Evolutionary conservation across 2,888 invertebrate species (phyloP).

Genomic region (Drosophila villosipedis): DNA sequence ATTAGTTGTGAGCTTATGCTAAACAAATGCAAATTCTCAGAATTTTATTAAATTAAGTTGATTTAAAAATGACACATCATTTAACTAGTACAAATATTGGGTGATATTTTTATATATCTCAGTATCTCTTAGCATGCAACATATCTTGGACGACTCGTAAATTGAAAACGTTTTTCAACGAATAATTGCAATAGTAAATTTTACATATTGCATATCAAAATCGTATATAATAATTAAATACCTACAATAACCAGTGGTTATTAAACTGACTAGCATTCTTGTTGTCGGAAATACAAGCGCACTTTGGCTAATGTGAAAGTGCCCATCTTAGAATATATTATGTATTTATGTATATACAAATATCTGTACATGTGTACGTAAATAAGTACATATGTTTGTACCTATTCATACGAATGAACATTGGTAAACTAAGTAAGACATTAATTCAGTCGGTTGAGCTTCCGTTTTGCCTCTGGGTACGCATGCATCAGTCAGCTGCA

Average conservation of each 20-base stretch:
- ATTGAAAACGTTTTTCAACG: neutral
- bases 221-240: neutral
- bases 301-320: constrained; percentile 35
- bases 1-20: constrained; percentile 67
- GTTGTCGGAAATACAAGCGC: constrained; percentile 52
- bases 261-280: constrained; percentile 12
- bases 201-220: neutral
- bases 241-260: neutral
- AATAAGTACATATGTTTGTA: constrained; percentile 3
- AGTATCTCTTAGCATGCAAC: neutral
- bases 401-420: constrained; percentile 20
- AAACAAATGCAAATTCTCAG: constrained; percentile 17
- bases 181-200: neutral
- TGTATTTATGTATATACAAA: neutral
- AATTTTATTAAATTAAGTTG: neutral
- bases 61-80: neutral
- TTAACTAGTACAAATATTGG: too few relatives aligned
- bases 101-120: neutral
- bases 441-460: constrained; percentile 61
- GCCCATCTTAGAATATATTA: constrained; percentile 11
- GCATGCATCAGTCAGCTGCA: constrained; percentile 31
- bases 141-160: neutral
- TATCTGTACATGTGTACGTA: constrained; percentile 5
- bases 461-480: constrained; percentile 44
- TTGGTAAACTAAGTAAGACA: constrained; percentile 67